A percentile compares a stretch with the other conserved stretches of the same genome.
phyloP scores from a whole-genome alignment of 1,140 invertebrate species.

The Dendroctonus valens region DNA sequence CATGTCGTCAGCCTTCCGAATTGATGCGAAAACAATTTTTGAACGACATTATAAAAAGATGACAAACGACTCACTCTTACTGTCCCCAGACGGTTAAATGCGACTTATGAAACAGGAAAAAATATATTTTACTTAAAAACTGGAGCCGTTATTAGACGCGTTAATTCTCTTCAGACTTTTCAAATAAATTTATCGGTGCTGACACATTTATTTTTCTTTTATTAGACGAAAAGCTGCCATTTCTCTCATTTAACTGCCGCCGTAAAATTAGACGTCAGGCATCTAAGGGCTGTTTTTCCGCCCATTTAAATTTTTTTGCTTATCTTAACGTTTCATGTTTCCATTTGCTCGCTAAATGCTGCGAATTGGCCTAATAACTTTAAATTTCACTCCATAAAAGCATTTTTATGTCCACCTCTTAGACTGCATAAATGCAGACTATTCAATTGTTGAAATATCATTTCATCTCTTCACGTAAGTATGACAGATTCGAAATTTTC shows the following conservation, averaged over 20 bases:
- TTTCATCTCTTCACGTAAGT: too few relatives aligned
- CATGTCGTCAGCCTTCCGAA: too few relatives aligned
- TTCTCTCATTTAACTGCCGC: conserved; percentile 3
- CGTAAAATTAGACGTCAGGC: not conserved
- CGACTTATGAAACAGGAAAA: conserved; percentile 8
- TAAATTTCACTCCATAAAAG: too few relatives aligned
- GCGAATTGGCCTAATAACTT: too few relatives aligned
- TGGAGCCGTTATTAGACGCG: conserved; percentile 15
- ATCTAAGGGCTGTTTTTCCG: not conserved
- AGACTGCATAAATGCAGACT: too few relatives aligned
- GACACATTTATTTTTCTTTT: conserved; percentile 24
- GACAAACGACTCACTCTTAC: conserved; percentile 2
- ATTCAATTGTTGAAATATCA: too few relatives aligned
- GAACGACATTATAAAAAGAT: conserved; percentile 4
- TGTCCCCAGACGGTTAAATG: conserved; percentile 12
- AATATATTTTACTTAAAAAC: conserved; percentile 14
- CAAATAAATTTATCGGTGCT: conserved; percentile 20
- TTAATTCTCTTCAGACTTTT: conserved; percentile 17
- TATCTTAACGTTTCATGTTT: too few relatives aligned
- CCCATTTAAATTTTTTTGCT: too few relatives aligned
- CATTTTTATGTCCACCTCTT: too few relatives aligned
- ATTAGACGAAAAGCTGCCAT: conserved; percentile 17
- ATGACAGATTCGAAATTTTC: too few relatives aligned
- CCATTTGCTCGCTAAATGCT: too few relatives aligned
- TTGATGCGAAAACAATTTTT: too few relatives aligned